Evolutionary conservation across 2,888 invertebrate species (phyloP).

Genomic region (Fabriciana adippe): DNA sequence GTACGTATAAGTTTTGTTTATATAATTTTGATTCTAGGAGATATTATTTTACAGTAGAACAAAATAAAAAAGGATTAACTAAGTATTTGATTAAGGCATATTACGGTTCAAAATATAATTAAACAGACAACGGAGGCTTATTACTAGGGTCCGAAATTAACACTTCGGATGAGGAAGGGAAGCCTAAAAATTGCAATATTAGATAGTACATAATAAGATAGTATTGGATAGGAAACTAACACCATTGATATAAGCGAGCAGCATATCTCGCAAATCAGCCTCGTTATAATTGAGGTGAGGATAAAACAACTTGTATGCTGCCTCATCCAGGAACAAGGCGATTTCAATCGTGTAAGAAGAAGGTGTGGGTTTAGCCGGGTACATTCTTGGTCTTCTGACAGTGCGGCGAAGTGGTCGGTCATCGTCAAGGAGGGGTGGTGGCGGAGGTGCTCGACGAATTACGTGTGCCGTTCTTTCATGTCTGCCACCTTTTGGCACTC

Average conservation of each 20-base stretch:
- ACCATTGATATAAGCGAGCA: constrained; percentile 90
- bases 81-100: too few relatives aligned
- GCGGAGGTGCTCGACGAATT: constrained; percentile 79
- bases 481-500: constrained; percentile 59
- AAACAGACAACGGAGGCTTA: too few relatives aligned
- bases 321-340: constrained; percentile 88
- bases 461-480: constrained; percentile 78
- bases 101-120: too few relatives aligned
- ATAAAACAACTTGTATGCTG: constrained; percentile 86
- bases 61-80: too few relatives aligned
- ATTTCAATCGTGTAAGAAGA: constrained; percentile 85
- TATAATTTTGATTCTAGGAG: too few relatives aligned
- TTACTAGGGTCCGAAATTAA: too few relatives aligned
- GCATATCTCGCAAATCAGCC: constrained; percentile 86
- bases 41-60: too few relatives aligned
- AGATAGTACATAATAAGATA: background rate
- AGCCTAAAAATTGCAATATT: too few relatives aligned
- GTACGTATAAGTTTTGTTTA: too few relatives aligned
- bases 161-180: too few relatives aligned
- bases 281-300: constrained; percentile 86
- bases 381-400: constrained; percentile 54
- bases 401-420: constrained; percentile 61
- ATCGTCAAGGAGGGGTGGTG: constrained; percentile 70
- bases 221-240: constrained; percentile 64
- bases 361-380: constrained; percentile 52